Conservation (phyloP, 2,113 vertebrate genomes). For the Aegithalos caudatus region DNA sequence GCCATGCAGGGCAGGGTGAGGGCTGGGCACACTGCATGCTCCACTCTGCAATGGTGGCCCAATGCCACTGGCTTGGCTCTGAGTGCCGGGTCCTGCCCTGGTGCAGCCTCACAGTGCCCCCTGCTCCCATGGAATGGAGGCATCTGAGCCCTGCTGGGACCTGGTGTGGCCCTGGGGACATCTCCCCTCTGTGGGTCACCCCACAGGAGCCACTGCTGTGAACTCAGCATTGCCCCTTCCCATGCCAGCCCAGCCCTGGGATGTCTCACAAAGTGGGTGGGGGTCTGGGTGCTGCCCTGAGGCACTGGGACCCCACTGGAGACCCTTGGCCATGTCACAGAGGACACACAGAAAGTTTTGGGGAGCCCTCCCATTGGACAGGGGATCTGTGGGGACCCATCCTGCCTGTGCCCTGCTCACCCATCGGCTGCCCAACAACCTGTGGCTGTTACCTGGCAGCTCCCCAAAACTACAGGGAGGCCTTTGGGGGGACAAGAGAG, state of each 20-base stretch:
- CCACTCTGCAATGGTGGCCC: accelerated
- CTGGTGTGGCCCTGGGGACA: accelerated
- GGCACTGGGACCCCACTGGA: not conserved
- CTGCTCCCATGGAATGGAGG: not conserved
- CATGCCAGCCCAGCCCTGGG: not conserved
- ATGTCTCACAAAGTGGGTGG: not conserved
- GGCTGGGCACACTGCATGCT: accelerated
- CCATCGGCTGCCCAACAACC: not conserved
- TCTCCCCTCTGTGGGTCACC: accelerated
- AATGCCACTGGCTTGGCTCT: not conserved
- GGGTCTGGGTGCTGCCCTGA: not conserved
- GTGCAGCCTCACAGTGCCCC: too few relatives aligned
- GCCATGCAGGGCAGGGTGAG: not conserved
- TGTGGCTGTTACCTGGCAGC: not conserved
- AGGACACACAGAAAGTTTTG: not conserved
- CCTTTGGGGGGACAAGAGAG: accelerated
- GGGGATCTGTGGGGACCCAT: not conserved
- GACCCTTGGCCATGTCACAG: accelerated
- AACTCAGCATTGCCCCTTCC: not conserved
- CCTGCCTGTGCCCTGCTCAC: not conserved
- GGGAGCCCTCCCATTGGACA: accelerated
- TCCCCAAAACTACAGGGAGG: not conserved
- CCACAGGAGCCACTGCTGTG: not conserved
- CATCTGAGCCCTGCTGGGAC: not conserved
- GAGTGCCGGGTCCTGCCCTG: not conserved